Conservation (phyloP, 2,888 invertebrate genomes). For the Torymus auratus region DNA sequence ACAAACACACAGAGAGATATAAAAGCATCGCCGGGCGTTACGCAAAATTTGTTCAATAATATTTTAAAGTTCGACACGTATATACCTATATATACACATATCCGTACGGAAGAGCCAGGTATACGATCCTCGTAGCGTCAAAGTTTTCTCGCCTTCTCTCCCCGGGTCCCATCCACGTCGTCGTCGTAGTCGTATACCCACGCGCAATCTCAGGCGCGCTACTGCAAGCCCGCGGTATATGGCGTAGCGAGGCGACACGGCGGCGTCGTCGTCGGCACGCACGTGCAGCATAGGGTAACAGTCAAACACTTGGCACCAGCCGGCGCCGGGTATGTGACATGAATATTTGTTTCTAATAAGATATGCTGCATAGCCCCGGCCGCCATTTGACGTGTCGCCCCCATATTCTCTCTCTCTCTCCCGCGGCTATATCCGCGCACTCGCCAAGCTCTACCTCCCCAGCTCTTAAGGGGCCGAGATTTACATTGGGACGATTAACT, state of each 20-base stretch:
- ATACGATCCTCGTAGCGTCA: conserved; percentile 60
- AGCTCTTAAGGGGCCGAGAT: conserved; percentile 54
- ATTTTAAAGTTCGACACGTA: conserved; percentile 70
- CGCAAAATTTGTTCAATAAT: conserved; percentile 69
- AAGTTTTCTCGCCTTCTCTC: conserved; percentile 58
- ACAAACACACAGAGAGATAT: background rate
- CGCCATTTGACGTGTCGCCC: conserved; percentile 69
- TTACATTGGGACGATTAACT: conserved; percentile 69
- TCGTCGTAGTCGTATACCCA: conserved; percentile 10
- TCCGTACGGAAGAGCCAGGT: conserved; percentile 45
- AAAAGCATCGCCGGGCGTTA: background rate
- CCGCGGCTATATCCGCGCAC: no score
- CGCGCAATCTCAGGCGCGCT: conserved; percentile 24
- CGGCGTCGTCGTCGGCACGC: conserved; percentile 63
- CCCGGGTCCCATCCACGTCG: conserved; percentile 21
- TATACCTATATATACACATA: conserved; percentile 39
- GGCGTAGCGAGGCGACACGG: no score
- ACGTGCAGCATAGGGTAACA: conserved; percentile 74
- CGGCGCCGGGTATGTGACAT: conserved; percentile 76
- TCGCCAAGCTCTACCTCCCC: background rate
- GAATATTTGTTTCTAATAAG: conserved; percentile 77
- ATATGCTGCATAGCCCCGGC: conserved; percentile 71
- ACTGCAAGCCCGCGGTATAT: background rate
- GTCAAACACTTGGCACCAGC: conserved; percentile 77
- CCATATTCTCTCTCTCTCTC: conserved; percentile 18